Evolutionary conservation across 1,140 invertebrate species (phyloP), one percentile per base, ranked within the genome.

Genomic region (Notospermus geniculatus): DNA sequence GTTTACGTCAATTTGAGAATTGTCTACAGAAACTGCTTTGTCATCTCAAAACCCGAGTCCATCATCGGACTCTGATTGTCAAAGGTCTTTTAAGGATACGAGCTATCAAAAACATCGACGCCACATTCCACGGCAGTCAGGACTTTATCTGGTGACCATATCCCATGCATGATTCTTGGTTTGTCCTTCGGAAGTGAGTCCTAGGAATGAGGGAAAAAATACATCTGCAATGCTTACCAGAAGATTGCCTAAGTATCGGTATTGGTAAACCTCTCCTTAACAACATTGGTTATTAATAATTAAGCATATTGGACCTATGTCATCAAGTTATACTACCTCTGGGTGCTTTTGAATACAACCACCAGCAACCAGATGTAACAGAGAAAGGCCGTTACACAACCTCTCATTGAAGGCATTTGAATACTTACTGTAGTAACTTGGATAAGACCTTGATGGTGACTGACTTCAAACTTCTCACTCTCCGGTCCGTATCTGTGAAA

Each of bases 51-150:
- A n/a, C n/a, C n/a, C n/a, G n/a, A n/a, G n/a, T n/a, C n/a, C n/a
- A 4, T 36, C 32, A 4, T 7, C 32, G 15, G 15, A 36, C 32
- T 36, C 4, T 36, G 32, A 7, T 36, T 5, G 7, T 46, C n/a
- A 25, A 41, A 9, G 15, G 29, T 17, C 2, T 2, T 23, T 28
- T 59, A 76, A 57, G 86, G 83, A 80, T 89, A 90, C 0, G 89
- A 88, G 2, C 88, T 87, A 79, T 92, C 90, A 78, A 92, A 91
- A n/a, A 91, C 73, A 82, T 92, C 90, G n/a, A 91, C 79, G 39
- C 90, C 90, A 46, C 85, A 60, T 32, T 86, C 77, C n/a, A 91
- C 79, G 7, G 91, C 82, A 63, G 86, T 79, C 41, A 91, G 70
- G 54, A 89, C 79, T 25, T 81, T 76, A 27, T 83, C 64, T n/a